Percentiles rank a stretch among this genome's conserved stretches.
phyloP scores from a whole-genome alignment of 2,113 vertebrate genomes.

The Athene noctua region DNA sequence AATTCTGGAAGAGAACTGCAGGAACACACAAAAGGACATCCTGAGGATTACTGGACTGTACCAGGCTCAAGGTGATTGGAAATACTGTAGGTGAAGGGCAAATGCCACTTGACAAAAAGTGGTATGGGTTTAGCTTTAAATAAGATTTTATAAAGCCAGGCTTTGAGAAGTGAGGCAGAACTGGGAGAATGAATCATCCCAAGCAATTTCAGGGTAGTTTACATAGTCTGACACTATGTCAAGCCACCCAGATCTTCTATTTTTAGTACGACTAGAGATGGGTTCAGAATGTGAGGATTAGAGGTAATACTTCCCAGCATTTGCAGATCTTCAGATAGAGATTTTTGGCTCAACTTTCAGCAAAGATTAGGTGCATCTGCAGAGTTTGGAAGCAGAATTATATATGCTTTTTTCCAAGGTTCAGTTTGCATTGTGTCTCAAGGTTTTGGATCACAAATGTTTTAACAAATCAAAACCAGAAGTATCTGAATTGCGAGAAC shows the following conservation, averaged over 20 bases:
- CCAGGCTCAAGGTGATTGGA: background rate
- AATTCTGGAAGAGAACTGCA: background rate
- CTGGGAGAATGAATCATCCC: slow-evolving; percentile 18
- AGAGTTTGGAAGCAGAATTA: background rate
- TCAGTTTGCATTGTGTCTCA: background rate
- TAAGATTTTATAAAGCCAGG: slow-evolving; percentile 5
- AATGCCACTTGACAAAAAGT: slow-evolving; percentile 1
- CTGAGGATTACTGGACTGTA: background rate
- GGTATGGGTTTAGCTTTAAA: background rate
- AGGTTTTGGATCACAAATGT: background rate
- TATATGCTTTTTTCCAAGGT: background rate
- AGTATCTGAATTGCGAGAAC: background rate
- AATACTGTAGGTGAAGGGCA: background rate
- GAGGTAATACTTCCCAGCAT: background rate
- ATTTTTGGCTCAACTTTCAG: background rate
- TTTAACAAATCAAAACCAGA: background rate
- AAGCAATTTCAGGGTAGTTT: slow-evolving; percentile 27
- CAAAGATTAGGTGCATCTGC: background rate
- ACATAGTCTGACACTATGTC: slow-evolving; percentile 10
- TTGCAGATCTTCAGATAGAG: background rate
- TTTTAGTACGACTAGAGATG: background rate
- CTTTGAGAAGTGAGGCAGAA: background rate
- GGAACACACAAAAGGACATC: background rate
- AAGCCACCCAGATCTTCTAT: background rate
- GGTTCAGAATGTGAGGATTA: background rate